These are phyloP conservation scores for Etheostoma perlongum DNA, from an alignment of 2,797 vertebrate genomes.

Conservation along the genomic window DNA sequence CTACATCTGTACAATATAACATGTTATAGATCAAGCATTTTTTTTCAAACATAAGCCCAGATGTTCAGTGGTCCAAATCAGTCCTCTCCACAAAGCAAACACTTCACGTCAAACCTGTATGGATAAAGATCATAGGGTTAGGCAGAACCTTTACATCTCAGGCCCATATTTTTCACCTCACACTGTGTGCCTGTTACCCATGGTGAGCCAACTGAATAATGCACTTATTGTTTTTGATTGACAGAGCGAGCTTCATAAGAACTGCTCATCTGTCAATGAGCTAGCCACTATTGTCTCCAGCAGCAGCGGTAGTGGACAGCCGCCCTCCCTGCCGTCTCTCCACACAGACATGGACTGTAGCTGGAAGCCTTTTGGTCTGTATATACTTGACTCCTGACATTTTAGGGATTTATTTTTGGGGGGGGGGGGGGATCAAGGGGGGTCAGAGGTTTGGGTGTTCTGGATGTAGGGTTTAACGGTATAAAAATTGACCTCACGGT, in stretches of 20 bases:
- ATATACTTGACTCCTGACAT: not conserved
- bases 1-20: too few relatives aligned
- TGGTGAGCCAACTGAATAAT: not conserved
- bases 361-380: slow-evolving; percentile 96
- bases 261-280: slow-evolving; percentile 85
- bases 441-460: not conserved
- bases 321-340: slow-evolving; percentile 49
- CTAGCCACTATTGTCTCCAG: slow-evolving; percentile 24
- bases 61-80: too few relatives aligned
- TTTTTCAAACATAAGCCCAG: too few relatives aligned
- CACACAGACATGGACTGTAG: slow-evolving; percentile 87
- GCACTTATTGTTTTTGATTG: slow-evolving; percentile 19
- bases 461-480: not conserved
- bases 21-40: too few relatives aligned
- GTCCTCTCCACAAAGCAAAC: not conserved
- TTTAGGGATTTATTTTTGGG: not conserved
- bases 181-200: not conserved
- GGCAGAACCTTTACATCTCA: not conserved
- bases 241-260: slow-evolving; percentile 95
- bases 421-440: not conserved
- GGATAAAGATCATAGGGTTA: not conserved
- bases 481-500: too few relatives aligned
- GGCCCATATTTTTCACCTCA: not conserved
- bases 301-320: slow-evolving; percentile 18
- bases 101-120: not conserved